phyloP scores from a whole-genome alignment of 2,113 vertebrate species.

The Nanorana parkeri region DNA sequence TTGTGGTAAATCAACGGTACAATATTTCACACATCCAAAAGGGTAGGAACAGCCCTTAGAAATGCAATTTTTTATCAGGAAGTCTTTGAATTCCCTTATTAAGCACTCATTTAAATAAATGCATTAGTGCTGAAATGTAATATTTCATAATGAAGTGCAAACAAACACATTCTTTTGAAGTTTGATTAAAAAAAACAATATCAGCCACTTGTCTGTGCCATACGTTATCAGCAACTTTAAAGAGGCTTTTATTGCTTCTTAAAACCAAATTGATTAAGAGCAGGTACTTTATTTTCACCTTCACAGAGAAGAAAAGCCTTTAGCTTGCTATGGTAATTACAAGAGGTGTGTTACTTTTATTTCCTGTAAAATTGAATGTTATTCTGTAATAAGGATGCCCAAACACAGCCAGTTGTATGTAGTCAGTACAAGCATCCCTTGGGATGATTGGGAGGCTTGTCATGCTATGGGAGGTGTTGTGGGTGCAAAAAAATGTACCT shows the following conservation, averaged over 20 bases:
- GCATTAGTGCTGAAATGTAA: constrained; percentile 35
- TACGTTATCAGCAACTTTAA: background rate
- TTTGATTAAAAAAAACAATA: constrained; percentile 27
- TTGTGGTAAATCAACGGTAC: constrained; percentile 48
- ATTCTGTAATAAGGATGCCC: too few species aligned
- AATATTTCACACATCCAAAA: constrained; percentile 45
- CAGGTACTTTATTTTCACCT: constrained; percentile 12
- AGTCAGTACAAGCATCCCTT: too few species aligned
- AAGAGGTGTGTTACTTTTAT: background rate
- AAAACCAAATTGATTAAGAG: background rate
- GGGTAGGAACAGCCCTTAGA: constrained; percentile 23
- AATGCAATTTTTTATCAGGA: constrained; percentile 40
- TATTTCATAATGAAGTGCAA: constrained; percentile 45
- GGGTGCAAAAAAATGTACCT: too few species aligned
- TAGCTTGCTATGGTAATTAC: constrained; percentile 22
- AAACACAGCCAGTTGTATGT: too few species aligned
- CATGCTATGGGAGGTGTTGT: too few species aligned
- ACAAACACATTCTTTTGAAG: constrained; percentile 21
- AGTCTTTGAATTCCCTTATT: constrained; percentile 49
- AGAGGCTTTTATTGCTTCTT: background rate
- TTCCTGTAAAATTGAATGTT: background rate
- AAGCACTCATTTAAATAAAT: constrained; percentile 48
- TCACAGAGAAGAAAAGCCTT: constrained; percentile 14
- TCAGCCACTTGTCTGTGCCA: constrained; percentile 7
- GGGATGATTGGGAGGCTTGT: too few species aligned